A percentile compares a stretch with the other conserved stretches of the same genome.
phyloP scores from a whole-genome alignment of 2,888 invertebrate genomes.

The Cremastinae sp. region DNA sequence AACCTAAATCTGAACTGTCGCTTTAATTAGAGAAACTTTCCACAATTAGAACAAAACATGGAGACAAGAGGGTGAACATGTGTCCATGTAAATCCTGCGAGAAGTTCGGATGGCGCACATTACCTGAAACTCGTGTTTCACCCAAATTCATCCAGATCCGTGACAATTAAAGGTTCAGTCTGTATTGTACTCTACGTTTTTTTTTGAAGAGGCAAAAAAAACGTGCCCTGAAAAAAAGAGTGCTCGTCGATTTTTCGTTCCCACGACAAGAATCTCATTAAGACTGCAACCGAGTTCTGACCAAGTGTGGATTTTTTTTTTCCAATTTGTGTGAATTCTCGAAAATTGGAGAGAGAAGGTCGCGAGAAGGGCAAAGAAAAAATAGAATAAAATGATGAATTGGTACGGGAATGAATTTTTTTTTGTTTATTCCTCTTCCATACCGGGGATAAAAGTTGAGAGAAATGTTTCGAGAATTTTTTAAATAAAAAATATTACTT shows the following conservation, averaged over 20 bases:
- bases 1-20: slow-evolving; percentile 50
- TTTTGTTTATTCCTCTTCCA: no score
- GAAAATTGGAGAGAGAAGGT: slow-evolving; percentile 1
- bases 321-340: not conserved
- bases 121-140: slow-evolving; percentile 33
- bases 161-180: slow-evolving; percentile 13
- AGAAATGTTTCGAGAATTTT: not conserved
- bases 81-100: slow-evolving; percentile 19
- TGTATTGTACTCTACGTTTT: not conserved
- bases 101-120: slow-evolving; percentile 34
- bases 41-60: slow-evolving; percentile 12
- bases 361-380: not conserved
- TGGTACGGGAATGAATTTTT: no score
- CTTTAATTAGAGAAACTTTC: slow-evolving; percentile 56
- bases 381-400: no score
- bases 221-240: not conserved
- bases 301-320: not conserved
- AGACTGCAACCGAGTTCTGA: slow-evolving; percentile 25
- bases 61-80: slow-evolving; percentile 9
- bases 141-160: slow-evolving; percentile 39
- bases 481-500: slow-evolving; percentile 59
- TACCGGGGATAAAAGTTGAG: no score
- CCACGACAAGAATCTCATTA: slow-evolving; percentile 8
- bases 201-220: slow-evolving; percentile 4
- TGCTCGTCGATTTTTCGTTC: slow-evolving; percentile 9